These are phyloP conservation scores for Hippopotamyrus pictus DNA, from an alignment of 2,797 vertebrate species.

Conservation along the genomic window DNA sequence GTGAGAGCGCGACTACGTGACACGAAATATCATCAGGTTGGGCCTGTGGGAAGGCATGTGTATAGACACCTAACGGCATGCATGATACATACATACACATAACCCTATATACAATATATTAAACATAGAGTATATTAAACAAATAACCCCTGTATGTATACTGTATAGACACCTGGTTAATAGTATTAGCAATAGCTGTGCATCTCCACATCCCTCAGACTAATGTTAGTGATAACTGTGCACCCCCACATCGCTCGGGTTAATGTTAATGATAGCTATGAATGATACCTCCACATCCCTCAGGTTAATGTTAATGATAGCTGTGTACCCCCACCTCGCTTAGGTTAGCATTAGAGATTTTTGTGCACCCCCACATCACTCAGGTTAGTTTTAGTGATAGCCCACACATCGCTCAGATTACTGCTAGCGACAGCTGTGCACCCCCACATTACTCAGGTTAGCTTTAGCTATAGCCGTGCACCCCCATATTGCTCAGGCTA, in stretches of 20 bases:
- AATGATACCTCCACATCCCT: not conserved
- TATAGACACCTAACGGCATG: not conserved
- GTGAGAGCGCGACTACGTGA: slow-evolving; percentile 50
- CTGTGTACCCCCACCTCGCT: not conserved
- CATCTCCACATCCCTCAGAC: not conserved
- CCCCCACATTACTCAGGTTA: not conserved
- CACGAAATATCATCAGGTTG: not conserved
- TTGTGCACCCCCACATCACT: not conserved
- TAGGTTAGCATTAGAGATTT: not conserved
- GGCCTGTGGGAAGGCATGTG: not conserved
- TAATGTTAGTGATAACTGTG: not conserved
- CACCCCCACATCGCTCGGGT: not conserved
- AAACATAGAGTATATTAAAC: not conserved
- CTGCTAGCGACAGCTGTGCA: not conserved
- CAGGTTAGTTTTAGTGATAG: not conserved
- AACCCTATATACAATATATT: not conserved
- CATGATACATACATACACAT: not conserved
- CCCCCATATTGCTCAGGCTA: not conserved
- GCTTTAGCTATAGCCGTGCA: not conserved
- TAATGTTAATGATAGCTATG: not conserved
- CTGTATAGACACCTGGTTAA: not conserved
- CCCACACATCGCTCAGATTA: not conserved
- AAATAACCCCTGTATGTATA: not conserved
- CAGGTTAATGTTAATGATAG: not conserved
- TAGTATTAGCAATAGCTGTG: not conserved